Percentiles rank a stretch among this genome's conserved stretches.
Evolutionary conservation across 2,113 vertebrate genomes (phyloP).

Genomic region (Raja brachyura): DNA sequence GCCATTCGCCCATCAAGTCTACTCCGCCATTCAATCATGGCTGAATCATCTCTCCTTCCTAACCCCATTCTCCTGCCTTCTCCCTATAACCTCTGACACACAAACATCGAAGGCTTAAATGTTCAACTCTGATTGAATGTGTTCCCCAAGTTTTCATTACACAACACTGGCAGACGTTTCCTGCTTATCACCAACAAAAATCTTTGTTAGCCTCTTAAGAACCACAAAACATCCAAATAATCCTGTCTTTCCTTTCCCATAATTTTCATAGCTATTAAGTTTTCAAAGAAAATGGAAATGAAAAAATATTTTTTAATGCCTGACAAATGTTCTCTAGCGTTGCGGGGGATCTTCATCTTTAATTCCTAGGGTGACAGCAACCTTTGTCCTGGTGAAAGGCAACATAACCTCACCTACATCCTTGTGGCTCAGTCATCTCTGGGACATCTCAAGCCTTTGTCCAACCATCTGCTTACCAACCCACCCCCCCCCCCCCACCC

Average conservation of each 20-base stretch:
- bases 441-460: no score
- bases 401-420: background rate
- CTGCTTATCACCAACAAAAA: background rate
- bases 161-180: background rate
- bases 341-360: no score
- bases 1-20: no score
- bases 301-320: background rate
- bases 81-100: no score
- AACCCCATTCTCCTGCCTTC: no score
- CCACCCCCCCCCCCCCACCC: no score
- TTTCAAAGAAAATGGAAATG: background rate
- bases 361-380: background rate
- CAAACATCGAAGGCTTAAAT: no score
- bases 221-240: no score
- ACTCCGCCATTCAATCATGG: no score
- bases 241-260: background rate
- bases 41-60: no score
- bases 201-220: background rate
- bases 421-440: background rate
- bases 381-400: background rate
- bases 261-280: background rate
- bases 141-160: background rate
- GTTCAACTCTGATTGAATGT: background rate
- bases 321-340: no score
- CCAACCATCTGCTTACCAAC: no score